Evolutionary conservation across 1,140 invertebrate species (phyloP).

Genomic region (Cataglyphis hispanica): DNA sequence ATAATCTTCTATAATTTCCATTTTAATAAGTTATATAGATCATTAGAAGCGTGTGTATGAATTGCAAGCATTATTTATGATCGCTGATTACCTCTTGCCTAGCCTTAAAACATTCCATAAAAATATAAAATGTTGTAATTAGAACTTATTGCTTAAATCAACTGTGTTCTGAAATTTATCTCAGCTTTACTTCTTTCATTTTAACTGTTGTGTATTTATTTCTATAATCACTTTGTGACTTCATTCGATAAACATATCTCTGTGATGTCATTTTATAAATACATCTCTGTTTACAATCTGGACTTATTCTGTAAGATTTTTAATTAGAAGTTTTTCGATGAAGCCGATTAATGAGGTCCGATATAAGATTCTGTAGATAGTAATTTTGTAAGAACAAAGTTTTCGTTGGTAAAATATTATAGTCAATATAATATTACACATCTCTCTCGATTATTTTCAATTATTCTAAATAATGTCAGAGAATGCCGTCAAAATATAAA

Average conservation of each 20-base stretch:
- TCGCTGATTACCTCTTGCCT: too few species aligned
- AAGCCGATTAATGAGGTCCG: conserved; percentile 16
- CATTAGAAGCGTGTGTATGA: too few species aligned
- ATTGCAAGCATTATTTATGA: too few species aligned
- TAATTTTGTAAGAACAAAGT: conserved; percentile 61
- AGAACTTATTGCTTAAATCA: too few species aligned
- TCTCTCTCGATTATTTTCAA: not conserved
- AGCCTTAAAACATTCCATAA: too few species aligned
- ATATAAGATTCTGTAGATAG: conserved; percentile 34
- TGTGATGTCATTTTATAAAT: too few species aligned
- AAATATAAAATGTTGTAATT: too few species aligned
- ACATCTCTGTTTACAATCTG: not conserved
- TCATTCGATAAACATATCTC: too few species aligned
- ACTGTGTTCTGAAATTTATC: too few species aligned
- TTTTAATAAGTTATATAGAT: too few species aligned
- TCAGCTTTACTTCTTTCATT: not conserved
- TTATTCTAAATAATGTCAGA: too few species aligned
- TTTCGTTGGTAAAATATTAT: conserved; percentile 33
- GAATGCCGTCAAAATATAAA: not conserved
- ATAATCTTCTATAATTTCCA: too few species aligned
- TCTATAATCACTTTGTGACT: not conserved
- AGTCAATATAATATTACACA: conserved; percentile 26
- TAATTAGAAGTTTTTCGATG: conserved; percentile 48
- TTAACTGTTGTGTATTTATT: not conserved
- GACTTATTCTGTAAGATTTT: conserved; percentile 23